phyloP scores from a whole-genome alignment of 2,113 vertebrate genomes.

The Urocitellus parryii region DNA sequence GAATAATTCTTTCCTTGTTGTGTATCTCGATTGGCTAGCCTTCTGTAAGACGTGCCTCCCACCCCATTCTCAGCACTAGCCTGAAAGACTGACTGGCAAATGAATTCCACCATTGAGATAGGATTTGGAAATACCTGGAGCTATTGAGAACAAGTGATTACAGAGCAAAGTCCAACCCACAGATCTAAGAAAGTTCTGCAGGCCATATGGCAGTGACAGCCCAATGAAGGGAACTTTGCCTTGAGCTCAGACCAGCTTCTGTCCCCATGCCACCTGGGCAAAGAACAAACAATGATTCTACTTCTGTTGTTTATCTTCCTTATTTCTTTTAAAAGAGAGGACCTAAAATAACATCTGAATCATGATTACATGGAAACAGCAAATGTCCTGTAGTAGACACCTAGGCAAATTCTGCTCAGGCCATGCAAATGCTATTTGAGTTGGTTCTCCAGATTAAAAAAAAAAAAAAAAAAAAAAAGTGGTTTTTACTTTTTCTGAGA shows the following conservation, averaged over 20 bases:
- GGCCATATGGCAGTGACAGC: not conserved
- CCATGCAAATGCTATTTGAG: not conserved
- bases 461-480: not conserved
- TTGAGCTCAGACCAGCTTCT: not conserved
- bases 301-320: not conserved
- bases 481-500: slow-evolving; percentile 34
- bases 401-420: not conserved
- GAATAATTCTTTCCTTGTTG: slow-evolving; percentile 84
- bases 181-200: not conserved
- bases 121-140: slow-evolving; percentile 48
- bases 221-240: not conserved
- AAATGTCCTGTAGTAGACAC: not conserved
- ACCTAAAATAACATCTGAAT: slow-evolving; percentile 62
- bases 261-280: not conserved
- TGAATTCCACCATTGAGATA: slow-evolving; percentile 19
- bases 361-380: not conserved
- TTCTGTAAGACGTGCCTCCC: slow-evolving; percentile 44
- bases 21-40: slow-evolving; percentile 51
- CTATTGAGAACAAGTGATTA: not conserved
- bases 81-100: slow-evolving; percentile 40
- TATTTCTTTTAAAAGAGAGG: slow-evolving; percentile 12
- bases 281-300: slow-evolving; percentile 9
- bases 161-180: not conserved
- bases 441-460: slow-evolving; percentile 13
- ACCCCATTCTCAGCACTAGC: slow-evolving; percentile 74